These are phyloP conservation scores for Pterostichus niger DNA, from an alignment of 2,888 invertebrate species.

Conservation along the genomic window DNA sequence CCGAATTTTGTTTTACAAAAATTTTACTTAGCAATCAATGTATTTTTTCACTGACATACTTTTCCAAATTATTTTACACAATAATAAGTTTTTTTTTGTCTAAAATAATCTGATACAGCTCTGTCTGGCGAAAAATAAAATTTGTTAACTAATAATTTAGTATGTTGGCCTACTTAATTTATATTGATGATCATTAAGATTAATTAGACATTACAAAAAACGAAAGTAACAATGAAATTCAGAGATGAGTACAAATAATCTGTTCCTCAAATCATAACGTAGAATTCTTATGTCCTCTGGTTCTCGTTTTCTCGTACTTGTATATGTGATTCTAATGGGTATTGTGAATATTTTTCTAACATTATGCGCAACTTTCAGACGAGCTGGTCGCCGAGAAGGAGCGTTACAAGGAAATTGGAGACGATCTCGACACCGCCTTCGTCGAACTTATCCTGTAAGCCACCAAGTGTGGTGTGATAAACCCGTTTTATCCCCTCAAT, in stretches of 20 bases:
- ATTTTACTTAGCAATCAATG: too few relatives aligned
- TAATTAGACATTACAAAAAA: too few relatives aligned
- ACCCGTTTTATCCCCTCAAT: not conserved
- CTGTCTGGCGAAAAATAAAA: too few relatives aligned
- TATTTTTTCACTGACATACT: too few relatives aligned
- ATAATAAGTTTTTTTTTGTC: too few relatives aligned
- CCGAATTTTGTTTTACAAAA: too few relatives aligned
- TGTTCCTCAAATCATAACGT: not conserved
- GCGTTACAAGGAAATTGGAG: slow-evolving; percentile 99
- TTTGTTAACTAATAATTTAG: too few relatives aligned
- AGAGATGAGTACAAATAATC: not conserved
- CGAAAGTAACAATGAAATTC: not conserved
- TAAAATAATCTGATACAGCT: too few relatives aligned
- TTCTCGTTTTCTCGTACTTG: slow-evolving; percentile 65
- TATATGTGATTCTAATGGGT: slow-evolving; percentile 69
- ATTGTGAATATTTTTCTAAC: slow-evolving; percentile 1
- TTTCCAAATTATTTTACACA: too few relatives aligned
- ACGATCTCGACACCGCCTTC: slow-evolving; percentile 99
- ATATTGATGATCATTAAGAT: too few relatives aligned
- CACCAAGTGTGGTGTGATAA: slow-evolving; percentile 30
- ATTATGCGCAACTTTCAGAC: slow-evolving; percentile 82
- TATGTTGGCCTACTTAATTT: too few relatives aligned
- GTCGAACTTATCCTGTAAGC: slow-evolving; percentile 89
- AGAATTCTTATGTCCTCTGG: slow-evolving; percentile 59
- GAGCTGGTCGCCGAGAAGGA: slow-evolving; percentile 98